Base-by-base conservation (phyloP, 2,888 invertebrate species). In the Pediacus dermestoides region DNA sequence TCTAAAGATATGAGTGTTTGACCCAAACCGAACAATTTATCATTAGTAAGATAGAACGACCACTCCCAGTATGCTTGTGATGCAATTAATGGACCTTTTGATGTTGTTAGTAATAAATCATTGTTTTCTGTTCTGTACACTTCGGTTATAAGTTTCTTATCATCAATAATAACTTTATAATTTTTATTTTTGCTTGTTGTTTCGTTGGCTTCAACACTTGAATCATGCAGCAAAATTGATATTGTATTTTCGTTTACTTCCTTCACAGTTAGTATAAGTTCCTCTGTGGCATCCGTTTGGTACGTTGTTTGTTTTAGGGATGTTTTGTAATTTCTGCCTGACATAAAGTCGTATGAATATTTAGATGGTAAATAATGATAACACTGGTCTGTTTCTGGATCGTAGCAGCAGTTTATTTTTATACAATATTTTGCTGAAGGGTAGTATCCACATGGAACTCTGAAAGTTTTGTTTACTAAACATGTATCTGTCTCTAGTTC, bases 1-100 rank as follows among this genome's bases (percentile, higher is more conserved):
- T 50, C 63, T 1, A 77, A 47, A 8, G 72, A 70, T 2, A 63
- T 58, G 2, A 53, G 30, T 36, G 76, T 65, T 52, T 74, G 71
- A 11, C 76, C 78, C 1, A 81, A 61, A 1, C 80, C 81, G 42
- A 73, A 80, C 53, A 80, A 66, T 0, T 68, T 61, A 36, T 72
- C 71, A 11, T 74, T 67, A 0, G 75, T 75, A 16, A 81, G 50
- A 45, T 70, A 71, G 10, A 81, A 68, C 0, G 74, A 68, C 53
- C 78, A 71, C 60, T 81, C 81, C 77, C 79, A 79, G 50, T 78
- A 80, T 26, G 73, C 67, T 12, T 75, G 63, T 0, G 79, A 75
- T 2, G 77, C 74, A 40, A 81, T 76, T 0, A 80, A 46, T 0
- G 81, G 79, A 0, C 80, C 80, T 44, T 70, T 64, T 1, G 72